Conservation (phyloP, 30 jellyfish, hydroid and myxozoan species). For the Phacellophora camtschatica region DNA sequence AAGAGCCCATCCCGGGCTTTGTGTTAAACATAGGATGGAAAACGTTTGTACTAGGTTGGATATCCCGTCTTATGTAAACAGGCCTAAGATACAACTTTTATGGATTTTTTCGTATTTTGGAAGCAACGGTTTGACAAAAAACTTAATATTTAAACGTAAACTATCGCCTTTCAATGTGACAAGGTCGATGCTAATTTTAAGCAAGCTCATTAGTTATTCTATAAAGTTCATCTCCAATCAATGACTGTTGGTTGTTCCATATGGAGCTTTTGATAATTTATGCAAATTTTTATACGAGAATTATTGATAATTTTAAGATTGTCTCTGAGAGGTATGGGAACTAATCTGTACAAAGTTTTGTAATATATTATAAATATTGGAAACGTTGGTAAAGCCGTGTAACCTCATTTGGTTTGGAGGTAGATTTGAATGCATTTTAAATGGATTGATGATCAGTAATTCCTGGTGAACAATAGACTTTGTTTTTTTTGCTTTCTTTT, state of each 20-base stretch:
- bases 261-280: conserved; percentile 49
- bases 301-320: conserved; percentile 52
- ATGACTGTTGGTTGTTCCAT: conserved; percentile 28
- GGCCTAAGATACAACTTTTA: no score
- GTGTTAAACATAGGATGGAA: no score
- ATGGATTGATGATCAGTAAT: conserved; percentile 42
- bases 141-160: no score
- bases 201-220: no score
- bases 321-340: conserved; percentile 73
- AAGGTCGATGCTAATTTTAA: no score
- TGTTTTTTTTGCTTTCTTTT: not conserved
- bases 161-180: no score
- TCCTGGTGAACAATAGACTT: conserved; percentile 2
- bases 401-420: conserved; percentile 61
- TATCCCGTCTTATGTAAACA: no score
- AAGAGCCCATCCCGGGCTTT: no score
- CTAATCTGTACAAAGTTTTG: conserved; percentile 78
- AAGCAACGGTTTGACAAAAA: no score
- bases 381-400: conserved; percentile 42
- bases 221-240: no score
- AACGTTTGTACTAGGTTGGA: no score
- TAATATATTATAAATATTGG: conserved; percentile 77
- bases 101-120: no score
- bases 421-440: conserved; percentile 76
- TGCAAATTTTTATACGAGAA: conserved; percentile 62